Evolutionary conservation across 2,113 vertebrate genomes (phyloP).

Genomic region (Piprites chloris): DNA sequence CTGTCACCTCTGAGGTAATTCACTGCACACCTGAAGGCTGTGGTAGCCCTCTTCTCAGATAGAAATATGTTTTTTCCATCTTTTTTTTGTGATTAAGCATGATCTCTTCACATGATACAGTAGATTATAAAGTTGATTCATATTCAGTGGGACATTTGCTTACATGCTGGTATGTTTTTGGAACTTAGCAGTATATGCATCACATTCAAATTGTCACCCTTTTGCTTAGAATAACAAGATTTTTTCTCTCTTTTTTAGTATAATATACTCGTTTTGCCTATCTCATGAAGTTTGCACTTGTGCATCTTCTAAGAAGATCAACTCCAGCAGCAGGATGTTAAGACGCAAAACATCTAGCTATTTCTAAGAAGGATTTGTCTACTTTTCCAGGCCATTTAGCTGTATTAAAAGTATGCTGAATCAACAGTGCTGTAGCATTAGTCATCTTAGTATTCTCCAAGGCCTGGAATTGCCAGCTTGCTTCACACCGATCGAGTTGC

Average conservation of each 20-base stretch:
- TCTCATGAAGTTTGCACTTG: not conserved
- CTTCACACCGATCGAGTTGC: not conserved
- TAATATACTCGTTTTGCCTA: not conserved
- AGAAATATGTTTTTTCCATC: not conserved
- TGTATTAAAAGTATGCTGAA: not conserved
- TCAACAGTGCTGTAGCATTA: not conserved
- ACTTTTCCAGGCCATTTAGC: not conserved
- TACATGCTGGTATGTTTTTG: not conserved
- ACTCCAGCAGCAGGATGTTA: not conserved
- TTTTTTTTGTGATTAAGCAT: not conserved
- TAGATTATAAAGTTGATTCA: not conserved
- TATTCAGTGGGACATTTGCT: not conserved
- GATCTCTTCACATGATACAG: not conserved
- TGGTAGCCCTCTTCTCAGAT: rapidly evolving
- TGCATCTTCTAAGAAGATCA: not conserved
- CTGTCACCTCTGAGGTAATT: rapidly evolving
- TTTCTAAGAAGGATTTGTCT: not conserved
- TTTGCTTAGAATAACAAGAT: not conserved
- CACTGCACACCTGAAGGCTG: not conserved
- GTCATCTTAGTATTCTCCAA: not conserved
- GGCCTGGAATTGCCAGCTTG: not conserved
- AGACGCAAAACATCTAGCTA: not conserved
- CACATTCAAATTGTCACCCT: not conserved
- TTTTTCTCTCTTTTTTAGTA: not conserved
- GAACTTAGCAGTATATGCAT: not conserved